Percentiles rank a stretch among this genome's conserved stretches.
These are phyloP conservation scores for Drosophila ficusphila DNA, from an alignment of 1,140 invertebrate species.

Conservation along the genomic window DNA sequence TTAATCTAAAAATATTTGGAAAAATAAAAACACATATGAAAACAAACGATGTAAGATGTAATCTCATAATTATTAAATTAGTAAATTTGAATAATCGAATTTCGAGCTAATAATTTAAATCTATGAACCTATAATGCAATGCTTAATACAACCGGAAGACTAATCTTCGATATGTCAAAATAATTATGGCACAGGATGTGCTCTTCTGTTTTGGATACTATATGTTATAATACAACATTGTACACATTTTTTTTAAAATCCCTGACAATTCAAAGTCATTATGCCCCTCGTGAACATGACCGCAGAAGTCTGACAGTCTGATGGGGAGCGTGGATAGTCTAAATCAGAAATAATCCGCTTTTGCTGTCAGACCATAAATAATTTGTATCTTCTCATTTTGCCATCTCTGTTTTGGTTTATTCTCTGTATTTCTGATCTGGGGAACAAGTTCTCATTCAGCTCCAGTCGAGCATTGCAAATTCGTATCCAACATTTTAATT, in stretches of 20 bases:
- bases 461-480: constrained; percentile 37
- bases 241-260: not conserved
- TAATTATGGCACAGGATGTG: not conserved
- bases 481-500: constrained; percentile 62
- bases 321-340: constrained; percentile 56
- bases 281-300: constrained; percentile 17
- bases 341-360: constrained; percentile 76
- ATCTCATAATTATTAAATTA: no score
- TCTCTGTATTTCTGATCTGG: constrained; percentile 37
- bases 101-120: not conserved
- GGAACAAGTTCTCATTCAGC: constrained; percentile 46
- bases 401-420: constrained; percentile 14
- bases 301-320: constrained; percentile 23
- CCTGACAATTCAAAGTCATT: not conserved
- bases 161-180: not conserved
- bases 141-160: not conserved
- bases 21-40: no score
- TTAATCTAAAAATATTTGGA: no score
- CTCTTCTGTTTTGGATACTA: not conserved
- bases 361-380: constrained; percentile 58
- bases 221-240: no score
- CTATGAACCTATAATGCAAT: no score
- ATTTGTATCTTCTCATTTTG: constrained; percentile 35
- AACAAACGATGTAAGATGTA: no score
- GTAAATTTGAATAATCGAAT: no score